phyloP scores from a whole-genome alignment of 1,140 invertebrate species.

The Riptortus pedestris region DNA sequence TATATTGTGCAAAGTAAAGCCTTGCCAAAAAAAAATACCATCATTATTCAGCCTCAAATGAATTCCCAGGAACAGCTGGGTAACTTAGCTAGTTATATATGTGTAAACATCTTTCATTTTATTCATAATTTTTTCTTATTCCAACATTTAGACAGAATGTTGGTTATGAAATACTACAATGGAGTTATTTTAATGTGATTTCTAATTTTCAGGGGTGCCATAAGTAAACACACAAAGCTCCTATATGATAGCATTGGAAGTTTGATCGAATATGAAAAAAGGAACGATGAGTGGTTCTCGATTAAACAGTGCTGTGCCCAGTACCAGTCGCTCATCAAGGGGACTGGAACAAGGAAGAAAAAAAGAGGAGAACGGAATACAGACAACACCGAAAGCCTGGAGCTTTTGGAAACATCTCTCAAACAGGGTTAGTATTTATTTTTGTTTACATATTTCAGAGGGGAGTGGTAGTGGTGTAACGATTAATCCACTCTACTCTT shows the following conservation, averaged over 20 bases:
- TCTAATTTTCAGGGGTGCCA: neutral
- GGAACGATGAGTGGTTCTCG: constrained; percentile 81
- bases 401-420: neutral
- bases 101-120: too few relatives aligned
- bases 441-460: neutral
- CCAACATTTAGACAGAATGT: too few relatives aligned
- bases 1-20: too few relatives aligned
- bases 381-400: neutral
- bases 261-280: constrained; percentile 54
- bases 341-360: constrained; percentile 31
- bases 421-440: neutral
- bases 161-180: too few relatives aligned
- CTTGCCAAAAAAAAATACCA: too few relatives aligned
- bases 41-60: too few relatives aligned
- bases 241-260: constrained; percentile 30
- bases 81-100: too few relatives aligned
- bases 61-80: too few relatives aligned
- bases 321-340: constrained; percentile 71
- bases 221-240: neutral
- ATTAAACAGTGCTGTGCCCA: constrained; percentile 85
- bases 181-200: too few relatives aligned
- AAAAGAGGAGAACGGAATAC: neutral
- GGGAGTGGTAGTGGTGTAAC: too few relatives aligned
- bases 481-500: too few relatives aligned
- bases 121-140: too few relatives aligned